Evolutionary conservation across 2,113 vertebrate species (phyloP).

Genomic region (Madoqua kirkii): DNA sequence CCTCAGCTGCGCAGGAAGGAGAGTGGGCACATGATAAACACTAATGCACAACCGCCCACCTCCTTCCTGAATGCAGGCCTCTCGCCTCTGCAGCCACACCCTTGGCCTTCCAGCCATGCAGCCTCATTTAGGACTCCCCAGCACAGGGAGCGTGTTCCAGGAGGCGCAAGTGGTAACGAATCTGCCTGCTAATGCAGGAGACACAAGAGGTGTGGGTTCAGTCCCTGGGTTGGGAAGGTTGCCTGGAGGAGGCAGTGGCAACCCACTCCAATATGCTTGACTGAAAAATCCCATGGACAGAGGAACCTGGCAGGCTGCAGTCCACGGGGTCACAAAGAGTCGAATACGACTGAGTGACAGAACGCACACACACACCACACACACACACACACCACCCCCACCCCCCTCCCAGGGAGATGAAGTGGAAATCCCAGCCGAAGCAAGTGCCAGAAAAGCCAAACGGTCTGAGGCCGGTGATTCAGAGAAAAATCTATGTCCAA

Average conservation of each 20-base stretch:
- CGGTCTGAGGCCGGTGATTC: background rate
- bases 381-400: background rate
- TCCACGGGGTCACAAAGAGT: background rate
- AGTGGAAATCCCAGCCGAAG: background rate
- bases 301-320: background rate
- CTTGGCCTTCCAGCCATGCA: fast-evolving
- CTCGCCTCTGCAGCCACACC: background rate
- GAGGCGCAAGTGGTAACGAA: background rate
- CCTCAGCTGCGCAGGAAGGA: background rate
- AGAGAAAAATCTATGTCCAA: background rate
- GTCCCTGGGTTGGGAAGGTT: background rate
- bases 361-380: background rate
- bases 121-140: background rate
- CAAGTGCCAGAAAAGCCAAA: background rate
- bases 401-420: background rate
- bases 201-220: background rate
- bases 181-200: background rate
- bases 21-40: fast-evolving
- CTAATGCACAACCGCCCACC: too few species aligned
- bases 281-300: background rate
- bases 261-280: background rate
- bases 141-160: background rate
- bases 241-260: background rate
- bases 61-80: too few species aligned
- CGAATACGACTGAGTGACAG: background rate